Conservation (phyloP, 92 coral and sea anemone genomes). For the Umimayanthus chanpuru region DNA sequence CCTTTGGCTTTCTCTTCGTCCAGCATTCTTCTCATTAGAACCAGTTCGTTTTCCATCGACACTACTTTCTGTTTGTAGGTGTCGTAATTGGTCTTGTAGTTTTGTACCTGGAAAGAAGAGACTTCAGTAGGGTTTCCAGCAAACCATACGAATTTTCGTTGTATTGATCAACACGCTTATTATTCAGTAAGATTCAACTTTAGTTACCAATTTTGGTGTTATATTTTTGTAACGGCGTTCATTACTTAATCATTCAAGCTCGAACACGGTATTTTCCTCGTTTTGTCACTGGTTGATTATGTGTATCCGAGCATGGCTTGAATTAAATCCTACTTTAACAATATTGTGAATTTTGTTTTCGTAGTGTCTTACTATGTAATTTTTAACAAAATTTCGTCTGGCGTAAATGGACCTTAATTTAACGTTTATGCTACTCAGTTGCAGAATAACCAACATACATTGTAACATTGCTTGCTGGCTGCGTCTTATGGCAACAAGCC, state of each 20-base stretch:
- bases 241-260: too few relatives aligned
- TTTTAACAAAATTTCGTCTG: neutral
- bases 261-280: too few relatives aligned
- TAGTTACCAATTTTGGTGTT: too few relatives aligned
- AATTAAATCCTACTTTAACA: too few relatives aligned
- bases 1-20: constrained; percentile 83
- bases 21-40: constrained; percentile 76
- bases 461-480: neutral
- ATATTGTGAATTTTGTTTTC: neutral
- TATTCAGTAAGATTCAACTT: too few relatives aligned
- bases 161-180: too few relatives aligned
- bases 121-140: too few relatives aligned
- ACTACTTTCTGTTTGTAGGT: constrained; percentile 82
- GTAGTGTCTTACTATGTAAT: too few relatives aligned
- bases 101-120: constrained; percentile 61
- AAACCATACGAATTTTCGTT: too few relatives aligned
- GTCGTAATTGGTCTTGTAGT: constrained; percentile 78
- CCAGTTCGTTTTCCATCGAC: constrained; percentile 83
- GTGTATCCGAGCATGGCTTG: too few relatives aligned
- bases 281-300: too few relatives aligned
- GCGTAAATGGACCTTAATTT: neutral
- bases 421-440: neutral
- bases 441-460: neutral
- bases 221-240: too few relatives aligned
- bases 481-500: neutral